phyloP scores from a whole-genome alignment of 35 echinoderm and acorn worm species.

The Apostichopus japonicus region DNA sequence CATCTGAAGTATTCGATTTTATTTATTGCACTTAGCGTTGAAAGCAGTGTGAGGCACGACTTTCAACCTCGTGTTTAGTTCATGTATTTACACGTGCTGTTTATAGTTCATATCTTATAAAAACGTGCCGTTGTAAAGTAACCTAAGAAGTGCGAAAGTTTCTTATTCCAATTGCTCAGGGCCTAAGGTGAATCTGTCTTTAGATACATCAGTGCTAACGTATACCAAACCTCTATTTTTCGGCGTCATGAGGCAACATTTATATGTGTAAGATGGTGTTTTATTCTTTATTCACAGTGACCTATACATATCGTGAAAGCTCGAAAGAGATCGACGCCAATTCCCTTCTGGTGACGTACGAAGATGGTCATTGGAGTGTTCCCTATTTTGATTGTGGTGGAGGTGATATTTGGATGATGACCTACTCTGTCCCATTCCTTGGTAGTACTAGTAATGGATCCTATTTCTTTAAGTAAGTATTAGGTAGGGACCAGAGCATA shows the following conservation, averaged over 20 bases:
- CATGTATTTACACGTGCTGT: background rate
- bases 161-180: background rate
- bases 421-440: conserved; percentile 95
- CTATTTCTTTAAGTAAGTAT: conserved; percentile 98
- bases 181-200: background rate
- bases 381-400: conserved; percentile 98
- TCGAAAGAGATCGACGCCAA: conserved; percentile 55
- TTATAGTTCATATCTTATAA: conserved; percentile 1
- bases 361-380: conserved; percentile 92
- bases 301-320: conserved; percentile 70
- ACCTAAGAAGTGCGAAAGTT: background rate
- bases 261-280: background rate
- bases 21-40: background rate
- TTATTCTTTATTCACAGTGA: conserved; percentile 58
- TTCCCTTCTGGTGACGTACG: conserved; percentile 77
- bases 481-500: too few species aligned
- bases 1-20: background rate
- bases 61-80: background rate
- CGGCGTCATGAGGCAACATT: background rate
- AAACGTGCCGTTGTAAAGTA: background rate
- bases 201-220: background rate
- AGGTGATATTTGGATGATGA: conserved; percentile 99
- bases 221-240: background rate
- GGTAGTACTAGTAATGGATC: conserved; percentile 75
- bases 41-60: background rate